Evolutionary conservation across 2,113 vertebrate genomes (phyloP).

Genomic region (Furnarius figulus): DNA sequence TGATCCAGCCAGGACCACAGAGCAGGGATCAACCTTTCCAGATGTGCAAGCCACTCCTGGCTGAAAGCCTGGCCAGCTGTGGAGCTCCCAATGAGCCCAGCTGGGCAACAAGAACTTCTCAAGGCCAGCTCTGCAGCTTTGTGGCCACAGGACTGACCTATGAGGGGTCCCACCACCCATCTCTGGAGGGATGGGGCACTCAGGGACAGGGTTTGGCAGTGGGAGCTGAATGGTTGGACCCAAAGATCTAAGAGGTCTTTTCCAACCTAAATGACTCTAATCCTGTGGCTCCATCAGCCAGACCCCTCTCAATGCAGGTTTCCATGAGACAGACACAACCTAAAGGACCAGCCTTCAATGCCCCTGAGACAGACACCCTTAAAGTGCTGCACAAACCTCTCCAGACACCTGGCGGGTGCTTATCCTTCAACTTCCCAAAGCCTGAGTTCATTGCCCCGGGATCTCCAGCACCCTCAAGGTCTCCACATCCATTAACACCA

Average conservation of each 20-base stretch:
- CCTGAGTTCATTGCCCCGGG: not conserved
- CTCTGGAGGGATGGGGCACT: not conserved
- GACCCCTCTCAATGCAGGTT: accelerated
- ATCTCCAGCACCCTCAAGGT: not conserved
- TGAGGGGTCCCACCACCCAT: accelerated
- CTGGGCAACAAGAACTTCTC: accelerated
- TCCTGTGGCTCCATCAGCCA: not conserved
- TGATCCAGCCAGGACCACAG: not conserved
- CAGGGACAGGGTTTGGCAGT: not conserved
- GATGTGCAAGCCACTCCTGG: accelerated
- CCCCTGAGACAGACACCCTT: not conserved
- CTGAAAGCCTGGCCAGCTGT: not conserved
- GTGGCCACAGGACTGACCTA: not conserved
- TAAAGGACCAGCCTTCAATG: accelerated
- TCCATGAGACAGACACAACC: not conserved
- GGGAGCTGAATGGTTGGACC: not conserved
- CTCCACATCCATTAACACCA: not conserved
- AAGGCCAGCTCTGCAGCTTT: not conserved
- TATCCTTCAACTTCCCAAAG: not conserved
- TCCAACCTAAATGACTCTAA: not conserved
- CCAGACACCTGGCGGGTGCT: not conserved
- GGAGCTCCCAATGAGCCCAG: not conserved
- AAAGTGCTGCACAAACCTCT: not conserved
- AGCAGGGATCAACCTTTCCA: not conserved
- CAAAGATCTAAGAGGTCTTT: not conserved